A percentile compares a stretch with the other conserved stretches of the same genome.
phyloP scores from a whole-genome alignment of 2,113 vertebrate genomes.

The Oostethus manadensis region DNA sequence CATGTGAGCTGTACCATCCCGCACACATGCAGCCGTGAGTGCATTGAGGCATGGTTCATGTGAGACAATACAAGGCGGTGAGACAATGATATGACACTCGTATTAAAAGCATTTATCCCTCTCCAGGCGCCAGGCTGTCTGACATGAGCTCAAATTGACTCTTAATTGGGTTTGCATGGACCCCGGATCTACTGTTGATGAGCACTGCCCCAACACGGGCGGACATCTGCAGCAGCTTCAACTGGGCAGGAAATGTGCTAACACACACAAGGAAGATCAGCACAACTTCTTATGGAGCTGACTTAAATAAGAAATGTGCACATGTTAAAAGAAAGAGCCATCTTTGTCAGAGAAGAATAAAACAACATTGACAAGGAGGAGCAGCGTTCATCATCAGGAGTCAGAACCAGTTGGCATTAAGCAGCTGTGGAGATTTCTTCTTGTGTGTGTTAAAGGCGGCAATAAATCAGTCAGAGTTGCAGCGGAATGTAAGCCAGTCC shows the following conservation, averaged over 20 bases:
- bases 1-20: conserved; percentile 36
- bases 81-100: conserved; percentile 73
- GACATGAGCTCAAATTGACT: conserved; percentile 77
- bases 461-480: conserved; percentile 73
- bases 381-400: conserved; percentile 74
- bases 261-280: conserved; percentile 36
- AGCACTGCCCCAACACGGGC: conserved; percentile 52
- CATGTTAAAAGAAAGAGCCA: conserved; percentile 62
- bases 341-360: conserved; percentile 67
- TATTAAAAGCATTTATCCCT: conserved; percentile 76
- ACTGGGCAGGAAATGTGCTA: conserved; percentile 56
- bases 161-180: conserved; percentile 79
- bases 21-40: conserved; percentile 53
- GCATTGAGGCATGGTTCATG: conserved; percentile 34
- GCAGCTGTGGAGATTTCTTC: conserved; percentile 68
- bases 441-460: conserved; percentile 36
- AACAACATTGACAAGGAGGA: conserved; percentile 63
- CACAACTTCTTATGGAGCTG: conserved; percentile 25
- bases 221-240: conserved; percentile 54
- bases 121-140: conserved; percentile 75
- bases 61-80: conserved; percentile 66
- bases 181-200: conserved; percentile 68
- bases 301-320: conserved; percentile 30
- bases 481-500: conserved; percentile 56
- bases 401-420: conserved; percentile 72